Percentiles rank a stretch among this genome's conserved stretches.
Conservation (phyloP, 2,113 vertebrate genomes). For the Prolemur simus region DNA sequence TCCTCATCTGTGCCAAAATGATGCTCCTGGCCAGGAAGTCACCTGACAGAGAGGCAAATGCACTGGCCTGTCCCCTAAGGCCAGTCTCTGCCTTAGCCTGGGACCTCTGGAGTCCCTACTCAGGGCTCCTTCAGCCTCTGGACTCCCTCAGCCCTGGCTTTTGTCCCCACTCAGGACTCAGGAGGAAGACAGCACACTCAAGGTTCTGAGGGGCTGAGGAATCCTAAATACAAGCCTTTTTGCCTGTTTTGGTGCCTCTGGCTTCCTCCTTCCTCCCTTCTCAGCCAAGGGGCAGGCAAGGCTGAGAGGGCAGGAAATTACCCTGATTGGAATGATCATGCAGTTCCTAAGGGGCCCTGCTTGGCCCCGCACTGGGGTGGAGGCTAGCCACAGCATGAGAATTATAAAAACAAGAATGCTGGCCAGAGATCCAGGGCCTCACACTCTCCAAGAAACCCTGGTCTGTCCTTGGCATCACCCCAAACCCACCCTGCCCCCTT, state of each 20-base stretch:
- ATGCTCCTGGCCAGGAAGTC: neutral
- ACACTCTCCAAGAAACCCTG: conserved; percentile 68
- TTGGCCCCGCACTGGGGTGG: neutral
- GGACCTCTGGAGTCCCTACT: neutral
- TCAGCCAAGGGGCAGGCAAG: conserved; percentile 19
- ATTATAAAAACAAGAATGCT: conserved; percentile 63
- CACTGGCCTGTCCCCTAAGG: neutral
- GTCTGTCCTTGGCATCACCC: conserved; percentile 71
- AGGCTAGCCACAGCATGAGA: conserved; percentile 51
- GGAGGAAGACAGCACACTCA: neutral
- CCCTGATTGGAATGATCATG: conserved; percentile 28
- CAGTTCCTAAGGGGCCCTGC: conserved; percentile 52
- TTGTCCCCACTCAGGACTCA: neutral
- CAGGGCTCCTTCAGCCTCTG: neutral
- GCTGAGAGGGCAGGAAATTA: conserved; percentile 55
- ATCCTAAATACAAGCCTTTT: neutral
- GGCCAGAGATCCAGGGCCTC: conserved; percentile 3
- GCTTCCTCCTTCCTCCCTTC: conserved; percentile 1
- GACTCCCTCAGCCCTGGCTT: neutral
- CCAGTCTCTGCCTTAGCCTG: neutral
- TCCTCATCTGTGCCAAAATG: neutral
- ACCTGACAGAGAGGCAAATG: neutral
- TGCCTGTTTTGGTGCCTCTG: neutral
- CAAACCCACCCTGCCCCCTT: conserved; percentile 62
- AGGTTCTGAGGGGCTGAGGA: neutral